Evolutionary conservation across 2,113 vertebrate species (phyloP).

Genomic region (Odontophorus gujanensis): DNA sequence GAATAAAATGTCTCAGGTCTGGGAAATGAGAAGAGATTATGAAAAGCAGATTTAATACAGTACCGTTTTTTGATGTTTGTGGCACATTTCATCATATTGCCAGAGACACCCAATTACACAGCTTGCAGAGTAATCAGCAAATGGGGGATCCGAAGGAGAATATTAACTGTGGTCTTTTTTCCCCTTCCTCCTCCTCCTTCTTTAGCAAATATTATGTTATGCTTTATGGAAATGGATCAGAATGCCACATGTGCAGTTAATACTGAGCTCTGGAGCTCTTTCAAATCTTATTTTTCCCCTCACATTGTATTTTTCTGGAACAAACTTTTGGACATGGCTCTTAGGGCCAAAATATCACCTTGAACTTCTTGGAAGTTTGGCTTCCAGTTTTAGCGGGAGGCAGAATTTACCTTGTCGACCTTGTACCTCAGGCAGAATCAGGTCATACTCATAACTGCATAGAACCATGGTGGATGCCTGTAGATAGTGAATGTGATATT

Average conservation of each 20-base stretch:
- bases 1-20: conserved; percentile 75
- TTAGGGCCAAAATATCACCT: conserved; percentile 39
- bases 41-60: conserved; percentile 77
- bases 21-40: conserved; percentile 76
- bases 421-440: not conserved
- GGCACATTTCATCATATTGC: conserved; percentile 73
- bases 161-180: conserved; percentile 56
- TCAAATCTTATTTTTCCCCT: conserved; percentile 63
- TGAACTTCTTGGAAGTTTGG: conserved; percentile 40
- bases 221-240: conserved; percentile 71
- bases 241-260: conserved; percentile 66
- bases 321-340: conserved; percentile 49
- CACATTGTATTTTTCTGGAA: conserved; percentile 69
- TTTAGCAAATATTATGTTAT: conserved; percentile 72
- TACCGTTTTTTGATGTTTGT: conserved; percentile 71
- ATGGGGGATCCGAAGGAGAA: conserved; percentile 53
- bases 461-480: not conserved
- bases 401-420: not conserved
- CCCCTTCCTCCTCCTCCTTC: conserved; percentile 42
- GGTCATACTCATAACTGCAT: not conserved
- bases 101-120: conserved; percentile 73
- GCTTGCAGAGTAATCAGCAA: conserved; percentile 73
- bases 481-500: not conserved
- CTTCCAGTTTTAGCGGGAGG: not conserved
- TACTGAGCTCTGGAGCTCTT: conserved; percentile 62